These are phyloP conservation scores for Danio choprae DNA, from an alignment of 2,797 vertebrate species.

Conservation along the genomic window DNA sequence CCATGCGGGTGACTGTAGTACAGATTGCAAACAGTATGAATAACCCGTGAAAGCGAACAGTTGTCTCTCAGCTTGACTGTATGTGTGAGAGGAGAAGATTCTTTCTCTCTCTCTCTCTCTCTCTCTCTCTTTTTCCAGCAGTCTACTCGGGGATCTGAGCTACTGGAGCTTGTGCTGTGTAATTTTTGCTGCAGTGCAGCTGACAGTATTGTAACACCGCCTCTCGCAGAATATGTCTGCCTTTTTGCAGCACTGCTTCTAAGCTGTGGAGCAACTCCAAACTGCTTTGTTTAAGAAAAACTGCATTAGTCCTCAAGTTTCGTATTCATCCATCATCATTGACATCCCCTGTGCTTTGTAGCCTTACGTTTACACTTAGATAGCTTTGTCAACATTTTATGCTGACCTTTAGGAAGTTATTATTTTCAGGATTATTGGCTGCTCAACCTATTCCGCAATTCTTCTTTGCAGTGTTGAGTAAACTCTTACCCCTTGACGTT, in stretches of 20 bases:
- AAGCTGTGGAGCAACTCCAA: slow-evolving; percentile 78
- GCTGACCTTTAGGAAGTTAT: slow-evolving; percentile 69
- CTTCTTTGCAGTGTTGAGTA: slow-evolving; percentile 19
- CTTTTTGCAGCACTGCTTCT: slow-evolving; percentile 72
- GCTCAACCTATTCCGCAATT: slow-evolving; percentile 34
- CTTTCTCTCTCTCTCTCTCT: slow-evolving; percentile 3
- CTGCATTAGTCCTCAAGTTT: slow-evolving; percentile 64
- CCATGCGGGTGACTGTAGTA: slow-evolving; percentile 30
- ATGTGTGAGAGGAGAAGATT: not conserved
- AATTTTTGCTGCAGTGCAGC: slow-evolving; percentile 95
- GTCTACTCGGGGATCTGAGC: slow-evolving; percentile 70
- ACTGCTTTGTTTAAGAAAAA: slow-evolving; percentile 70
- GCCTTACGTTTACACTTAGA: slow-evolving; percentile 56
- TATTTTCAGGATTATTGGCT: slow-evolving; percentile 53
- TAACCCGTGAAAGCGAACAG: slow-evolving; percentile 54
- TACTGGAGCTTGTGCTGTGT: slow-evolving; percentile 82
- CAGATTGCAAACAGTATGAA: slow-evolving; percentile 57
- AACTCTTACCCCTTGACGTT: slow-evolving; percentile 13
- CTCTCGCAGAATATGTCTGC: slow-evolving; percentile 59
- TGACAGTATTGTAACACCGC: slow-evolving; percentile 79
- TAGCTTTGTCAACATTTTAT: slow-evolving; percentile 69
- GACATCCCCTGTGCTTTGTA: slow-evolving; percentile 62
- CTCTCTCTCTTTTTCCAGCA: slow-evolving; percentile 41
- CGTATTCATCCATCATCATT: slow-evolving; percentile 69
- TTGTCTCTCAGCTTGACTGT: slow-evolving; percentile 51